Evolutionary conservation across 2,888 invertebrate species (phyloP).

Genomic region (Herminia tarsipennalis): DNA sequence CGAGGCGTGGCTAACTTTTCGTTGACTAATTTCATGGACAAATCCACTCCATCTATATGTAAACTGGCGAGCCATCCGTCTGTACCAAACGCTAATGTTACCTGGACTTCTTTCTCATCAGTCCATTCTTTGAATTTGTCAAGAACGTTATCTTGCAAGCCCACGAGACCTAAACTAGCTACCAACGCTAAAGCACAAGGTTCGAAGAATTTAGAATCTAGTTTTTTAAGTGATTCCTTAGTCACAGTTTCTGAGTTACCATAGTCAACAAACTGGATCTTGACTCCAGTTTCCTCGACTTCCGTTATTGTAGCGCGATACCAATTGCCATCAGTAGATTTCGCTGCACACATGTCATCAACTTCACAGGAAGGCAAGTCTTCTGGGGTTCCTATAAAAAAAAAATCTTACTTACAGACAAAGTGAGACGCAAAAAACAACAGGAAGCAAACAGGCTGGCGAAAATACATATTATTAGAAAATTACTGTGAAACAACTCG

Average conservation of each 20-base stretch:
- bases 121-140: slow-evolving; percentile 71
- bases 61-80: slow-evolving; percentile 86
- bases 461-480: no score
- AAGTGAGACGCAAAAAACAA: no score
- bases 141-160: slow-evolving; percentile 70
- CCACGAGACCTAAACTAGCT: slow-evolving; percentile 69
- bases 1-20: slow-evolving; percentile 72
- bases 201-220: slow-evolving; percentile 78
- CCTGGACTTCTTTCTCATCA: slow-evolving; percentile 81
- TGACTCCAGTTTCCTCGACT: slow-evolving; percentile 71
- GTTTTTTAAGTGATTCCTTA: slow-evolving; percentile 70
- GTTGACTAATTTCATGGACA: slow-evolving; percentile 78
- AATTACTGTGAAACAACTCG: no score
- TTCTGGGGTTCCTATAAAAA: slow-evolving; percentile 66
- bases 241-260: slow-evolving; percentile 88
- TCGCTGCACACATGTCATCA: slow-evolving; percentile 87
- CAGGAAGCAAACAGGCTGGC: no score
- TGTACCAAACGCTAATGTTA: slow-evolving; percentile 80
- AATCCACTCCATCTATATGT: slow-evolving; percentile 78
- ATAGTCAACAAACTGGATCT: slow-evolving; percentile 88
- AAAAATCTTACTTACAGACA: no score
- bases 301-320: slow-evolving; percentile 87
- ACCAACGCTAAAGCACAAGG: slow-evolving; percentile 72
- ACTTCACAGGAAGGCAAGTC: slow-evolving; percentile 71
- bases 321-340: slow-evolving; percentile 88